A percentile compares a stretch with the other conserved stretches of the same genome.
Conservation (phyloP, 2,113 vertebrate species). For the Acinonyx jubatus region DNA sequence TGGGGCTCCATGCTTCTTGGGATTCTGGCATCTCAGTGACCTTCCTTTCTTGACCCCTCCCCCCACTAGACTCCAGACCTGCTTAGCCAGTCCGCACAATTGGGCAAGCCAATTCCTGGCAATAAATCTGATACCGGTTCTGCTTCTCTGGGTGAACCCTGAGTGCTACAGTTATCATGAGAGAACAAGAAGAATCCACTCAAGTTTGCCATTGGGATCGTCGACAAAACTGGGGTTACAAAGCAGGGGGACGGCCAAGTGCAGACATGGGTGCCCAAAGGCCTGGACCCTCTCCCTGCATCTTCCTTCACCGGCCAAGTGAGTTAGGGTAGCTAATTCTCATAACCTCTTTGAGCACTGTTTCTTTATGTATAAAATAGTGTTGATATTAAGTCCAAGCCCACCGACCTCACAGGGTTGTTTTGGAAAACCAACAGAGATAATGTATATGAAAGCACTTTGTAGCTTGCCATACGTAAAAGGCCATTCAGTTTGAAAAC, state of each 20-base stretch:
- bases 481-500: background rate
- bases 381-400: background rate
- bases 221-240: background rate
- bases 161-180: background rate
- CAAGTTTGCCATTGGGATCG: background rate
- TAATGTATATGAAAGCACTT: background rate
- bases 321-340: background rate
- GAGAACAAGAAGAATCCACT: background rate
- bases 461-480: background rate
- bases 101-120: background rate
- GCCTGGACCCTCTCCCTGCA: background rate
- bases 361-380: background rate
- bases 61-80: background rate
- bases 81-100: background rate
- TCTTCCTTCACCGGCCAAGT: background rate
- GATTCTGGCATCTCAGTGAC: background rate
- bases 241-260: background rate
- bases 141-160: background rate
- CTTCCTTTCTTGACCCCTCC: background rate
- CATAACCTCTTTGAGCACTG: background rate
- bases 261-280: background rate
- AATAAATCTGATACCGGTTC: background rate
- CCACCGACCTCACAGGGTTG: background rate
- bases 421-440: constrained; percentile 10
- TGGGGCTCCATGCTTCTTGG: background rate